These are phyloP conservation scores for Mus musculus DNA, from an alignment of 2,113 vertebrate species.

Conservation along the genomic window GRCm39 chr12:26600501-26601000, in stretches of 20 bases:
- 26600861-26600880: conserved; percentile 78
- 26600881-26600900: conserved; percentile 70
- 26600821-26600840: conserved; percentile 79
- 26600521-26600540: conserved; percentile 9
- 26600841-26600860: not conserved
- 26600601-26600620: conserved; percentile 35
- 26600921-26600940: conserved; percentile 80
- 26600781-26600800: conserved; percentile 76
- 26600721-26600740: conserved; percentile 69
- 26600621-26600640: conserved; percentile 25
- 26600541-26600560: not conserved
- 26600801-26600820: conserved; percentile 70
- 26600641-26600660: conserved; percentile 63
- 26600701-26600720: conserved; percentile 56
- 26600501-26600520: conserved; percentile 67
- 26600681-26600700: conserved; percentile 12
- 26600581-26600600: conserved; percentile 78
- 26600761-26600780: conserved; percentile 51
- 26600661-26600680: not conserved
- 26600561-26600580: not conserved
- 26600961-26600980: conserved; percentile 78
- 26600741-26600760: conserved; percentile 76
- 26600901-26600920: conserved; percentile 77
- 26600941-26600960: conserved; percentile 80
- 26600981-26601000: conserved; percentile 82